These are phyloP conservation scores for Nasalis larvatus DNA, from an alignment of 2,113 vertebrate species.

Conservation along the genomic window DNA sequence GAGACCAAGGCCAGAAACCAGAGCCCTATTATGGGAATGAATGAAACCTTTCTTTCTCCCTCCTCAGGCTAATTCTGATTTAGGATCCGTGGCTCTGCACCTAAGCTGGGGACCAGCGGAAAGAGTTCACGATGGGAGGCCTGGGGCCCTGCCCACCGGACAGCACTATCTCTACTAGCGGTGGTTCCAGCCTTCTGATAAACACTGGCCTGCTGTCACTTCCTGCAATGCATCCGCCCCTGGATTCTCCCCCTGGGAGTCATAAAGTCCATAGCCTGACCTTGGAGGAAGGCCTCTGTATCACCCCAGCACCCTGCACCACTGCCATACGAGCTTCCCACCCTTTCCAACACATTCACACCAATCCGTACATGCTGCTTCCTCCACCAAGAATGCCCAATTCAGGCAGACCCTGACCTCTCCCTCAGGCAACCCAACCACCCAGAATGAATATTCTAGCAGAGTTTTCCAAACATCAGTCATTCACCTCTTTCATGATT, in stretches of 20 bases:
- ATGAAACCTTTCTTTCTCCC: slow-evolving; percentile 11
- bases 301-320: fast-evolving
- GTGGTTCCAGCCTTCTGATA: background rate
- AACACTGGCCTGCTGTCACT: background rate
- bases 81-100: background rate
- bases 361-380: background rate
- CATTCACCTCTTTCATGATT: too few relatives aligned
- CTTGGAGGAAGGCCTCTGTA: background rate
- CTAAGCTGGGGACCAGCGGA: background rate
- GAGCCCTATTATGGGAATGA: background rate
- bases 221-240: background rate
- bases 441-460: background rate
- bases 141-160: background rate
- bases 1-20: background rate
- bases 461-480: background rate
- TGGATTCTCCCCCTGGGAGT: background rate
- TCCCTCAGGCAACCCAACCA: background rate
- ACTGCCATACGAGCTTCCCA: background rate
- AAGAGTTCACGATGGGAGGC: background rate
- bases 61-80: slow-evolving; percentile 55
- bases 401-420: background rate
- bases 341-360: background rate
- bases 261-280: background rate
- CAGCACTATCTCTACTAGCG: background rate
- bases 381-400: background rate